phyloP scores from a whole-genome alignment of 2,113 vertebrate genomes.

The Cranoglanis bouderius region DNA sequence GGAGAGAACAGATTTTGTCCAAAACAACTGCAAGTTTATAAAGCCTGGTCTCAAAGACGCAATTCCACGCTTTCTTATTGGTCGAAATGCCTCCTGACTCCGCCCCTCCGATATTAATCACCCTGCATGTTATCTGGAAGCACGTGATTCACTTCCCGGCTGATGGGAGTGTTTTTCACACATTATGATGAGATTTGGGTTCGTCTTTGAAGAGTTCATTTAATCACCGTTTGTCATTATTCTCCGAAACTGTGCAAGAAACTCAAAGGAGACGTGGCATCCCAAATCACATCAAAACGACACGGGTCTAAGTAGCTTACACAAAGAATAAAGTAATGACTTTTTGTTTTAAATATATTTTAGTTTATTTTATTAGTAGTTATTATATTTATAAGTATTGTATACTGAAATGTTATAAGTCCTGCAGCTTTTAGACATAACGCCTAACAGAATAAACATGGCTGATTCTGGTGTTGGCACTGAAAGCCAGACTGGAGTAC shows the following conservation, averaged over 20 bases:
- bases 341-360: background rate
- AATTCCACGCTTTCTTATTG: constrained; percentile 63
- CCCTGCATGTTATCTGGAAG: constrained; percentile 46
- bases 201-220: background rate
- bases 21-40: constrained; percentile 64
- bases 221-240: background rate
- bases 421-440: background rate
- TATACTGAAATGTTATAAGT: background rate
- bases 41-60: constrained; percentile 38
- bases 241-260: background rate
- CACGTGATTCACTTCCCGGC: constrained; percentile 65
- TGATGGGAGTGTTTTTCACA: background rate
- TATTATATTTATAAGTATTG: no score
- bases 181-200: background rate
- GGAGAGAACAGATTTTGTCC: no score
- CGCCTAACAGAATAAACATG: background rate
- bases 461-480: background rate
- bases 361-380: no score
- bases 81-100: constrained; percentile 34
- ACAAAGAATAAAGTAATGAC: background rate
- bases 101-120: constrained; percentile 50
- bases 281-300: background rate
- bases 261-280: background rate
- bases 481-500: background rate
- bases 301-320: background rate